phyloP scores from a whole-genome alignment of 2,797 vertebrate species.

The Rachycentron canadum region DNA sequence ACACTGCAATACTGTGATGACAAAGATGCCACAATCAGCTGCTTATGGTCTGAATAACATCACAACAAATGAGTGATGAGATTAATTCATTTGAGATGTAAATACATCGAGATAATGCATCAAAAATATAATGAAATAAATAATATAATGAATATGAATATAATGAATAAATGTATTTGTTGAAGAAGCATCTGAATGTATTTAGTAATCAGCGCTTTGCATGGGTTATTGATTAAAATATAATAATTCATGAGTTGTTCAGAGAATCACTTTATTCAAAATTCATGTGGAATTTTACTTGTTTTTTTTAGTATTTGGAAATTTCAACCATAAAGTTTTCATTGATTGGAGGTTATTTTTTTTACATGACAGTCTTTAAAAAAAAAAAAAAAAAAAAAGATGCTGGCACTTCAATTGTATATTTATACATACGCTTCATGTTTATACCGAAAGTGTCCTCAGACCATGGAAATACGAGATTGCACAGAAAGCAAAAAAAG shows the following conservation, averaged over 20 bases:
- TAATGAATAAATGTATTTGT: neutral
- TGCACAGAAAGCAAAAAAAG: conserved; percentile 1
- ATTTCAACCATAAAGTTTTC: neutral
- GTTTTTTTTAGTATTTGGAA: neutral
- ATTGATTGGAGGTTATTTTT: neutral
- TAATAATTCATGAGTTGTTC: neutral
- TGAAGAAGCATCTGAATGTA: neutral
- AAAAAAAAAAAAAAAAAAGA: neutral
- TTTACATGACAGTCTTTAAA: neutral
- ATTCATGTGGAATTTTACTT: neutral
- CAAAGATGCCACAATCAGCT: neutral
- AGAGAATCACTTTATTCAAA: neutral
- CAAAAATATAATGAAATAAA: accelerated
- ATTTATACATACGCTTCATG: neutral
- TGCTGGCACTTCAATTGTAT: neutral
- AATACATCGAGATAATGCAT: neutral
- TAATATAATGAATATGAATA: too few relatives aligned
- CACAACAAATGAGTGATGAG: neutral
- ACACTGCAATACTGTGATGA: neutral
- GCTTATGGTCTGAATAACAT: neutral
- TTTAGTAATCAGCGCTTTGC: neutral
- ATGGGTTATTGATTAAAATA: neutral
- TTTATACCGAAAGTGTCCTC: neutral
- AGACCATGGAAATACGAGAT: conserved; percentile 1
- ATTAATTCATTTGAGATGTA: neutral